Base-by-base conservation (phyloP, 2,888 invertebrate species). In the Apodemia duryi region DNA sequence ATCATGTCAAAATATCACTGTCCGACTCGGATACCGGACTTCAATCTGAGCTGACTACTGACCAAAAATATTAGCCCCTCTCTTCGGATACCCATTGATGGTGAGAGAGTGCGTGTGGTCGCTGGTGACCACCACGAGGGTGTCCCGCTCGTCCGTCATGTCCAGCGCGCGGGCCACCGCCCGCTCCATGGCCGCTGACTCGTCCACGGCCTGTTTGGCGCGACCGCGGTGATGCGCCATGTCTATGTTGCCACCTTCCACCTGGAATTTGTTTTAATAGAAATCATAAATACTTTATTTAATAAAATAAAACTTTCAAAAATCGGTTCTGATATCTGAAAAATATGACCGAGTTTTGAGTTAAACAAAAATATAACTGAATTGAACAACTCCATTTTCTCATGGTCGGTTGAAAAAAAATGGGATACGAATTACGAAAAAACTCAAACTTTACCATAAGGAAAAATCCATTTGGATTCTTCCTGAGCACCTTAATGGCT, bases 221-320 rank as follows among this genome's bases (percentile, higher is more conserved):
- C 93, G 93, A 21, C 97, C 97, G 1, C 95, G 93, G 82, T 98
- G 98, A 81, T 98, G 97, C 0, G 96, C 97, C 81, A 95, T 95
- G 83, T 98, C 97, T 69, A 98, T 96, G 75, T 96, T 93, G 0
- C 97, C 97, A 10, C 97, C 97, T 91, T 97, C 97, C 38, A 97
- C 95, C 95, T 95, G 69, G 2, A 72, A 73, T 60, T 21, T 38
- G 57, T 57, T 29, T 62, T 49, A 64, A 54, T 10, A 1, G 28
- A 21, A n/a, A 38, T 38, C 13, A 35, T 21, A 21, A 21, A 21
- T 21, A 21, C 21, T 21, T 21, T 21, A 21, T 21, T 21, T 1
- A 21, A 21, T 21, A 21, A 21, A 21, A 21, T 21, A 21, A 21
- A 21, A 21, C 21, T 21, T 21, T 21, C 21, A 21, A 21, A 21